These are phyloP conservation scores for Sebastes vulpes DNA, from an alignment of 2,797 vertebrate genomes.

Conservation along the genomic window DNA sequence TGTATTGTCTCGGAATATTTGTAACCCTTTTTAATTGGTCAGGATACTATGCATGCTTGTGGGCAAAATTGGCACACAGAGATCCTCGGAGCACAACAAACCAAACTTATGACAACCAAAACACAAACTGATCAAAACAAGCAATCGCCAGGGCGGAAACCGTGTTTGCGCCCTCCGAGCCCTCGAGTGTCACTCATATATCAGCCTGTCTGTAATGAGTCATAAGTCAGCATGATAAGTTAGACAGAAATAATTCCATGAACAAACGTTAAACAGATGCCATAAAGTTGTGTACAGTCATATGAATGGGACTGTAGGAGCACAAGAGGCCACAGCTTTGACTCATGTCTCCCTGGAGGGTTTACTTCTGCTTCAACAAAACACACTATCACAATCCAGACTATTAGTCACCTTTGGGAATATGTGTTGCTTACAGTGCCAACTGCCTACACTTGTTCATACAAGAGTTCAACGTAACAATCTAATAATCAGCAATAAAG, in stretches of 20 bases:
- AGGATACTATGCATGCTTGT: conserved; percentile 27
- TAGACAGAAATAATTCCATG: conserved; percentile 36
- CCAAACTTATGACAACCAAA: conserved; percentile 30
- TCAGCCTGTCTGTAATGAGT: conserved; percentile 29
- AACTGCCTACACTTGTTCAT: neutral
- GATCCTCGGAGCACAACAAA: conserved; percentile 6
- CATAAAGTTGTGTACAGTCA: conserved; percentile 44
- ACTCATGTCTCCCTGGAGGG: conserved; percentile 60
- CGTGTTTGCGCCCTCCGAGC: neutral
- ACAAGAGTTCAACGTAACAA: neutral
- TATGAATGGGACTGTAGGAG: conserved; percentile 5
- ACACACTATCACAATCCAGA: conserved; percentile 16
- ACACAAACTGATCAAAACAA: conserved; percentile 41
- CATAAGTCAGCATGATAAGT: conserved; percentile 30
- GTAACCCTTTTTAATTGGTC: conserved; percentile 22
- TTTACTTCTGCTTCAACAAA: conserved; percentile 46
- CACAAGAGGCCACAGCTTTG: conserved; percentile 27
- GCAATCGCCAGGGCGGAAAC: neutral
- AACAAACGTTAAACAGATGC: conserved; percentile 15
- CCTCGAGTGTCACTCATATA: conserved; percentile 18
- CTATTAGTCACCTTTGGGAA: conserved; percentile 54
- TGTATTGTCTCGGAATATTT: conserved; percentile 28
- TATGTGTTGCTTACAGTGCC: conserved; percentile 1
- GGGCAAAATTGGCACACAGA: conserved; percentile 7
- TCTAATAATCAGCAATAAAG: neutral